Evolutionary conservation across 2,113 vertebrate genomes (phyloP), one percentile per base, ranked within the genome.

Genomic region (Xenopus tropicalis): DNA sequence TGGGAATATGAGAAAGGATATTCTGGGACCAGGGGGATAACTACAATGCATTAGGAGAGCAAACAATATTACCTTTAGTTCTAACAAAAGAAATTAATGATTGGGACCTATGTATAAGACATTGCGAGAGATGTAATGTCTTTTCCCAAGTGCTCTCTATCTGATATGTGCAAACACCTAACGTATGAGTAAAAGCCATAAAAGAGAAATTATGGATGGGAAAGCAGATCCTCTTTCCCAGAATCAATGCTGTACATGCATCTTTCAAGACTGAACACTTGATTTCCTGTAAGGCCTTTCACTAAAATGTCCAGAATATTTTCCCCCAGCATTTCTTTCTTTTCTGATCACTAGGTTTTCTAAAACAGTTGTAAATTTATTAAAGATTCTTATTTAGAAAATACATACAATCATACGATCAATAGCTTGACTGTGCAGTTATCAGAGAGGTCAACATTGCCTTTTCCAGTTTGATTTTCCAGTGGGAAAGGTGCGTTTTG

Each of bases 101-200:
- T 85, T 83, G 81, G 80, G 79, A 85, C 70, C 16, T 11, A 2
- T 84, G 78, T 23, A 70, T 70, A 8, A 0, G 70, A 80, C 79
- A 78, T 70, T 8, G 10, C 1, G 74, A 83, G 75, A 82, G 87
- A 88, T 79, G 70, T 78, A 80, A 86, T 23, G 21, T 62, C 87
- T 85, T 61, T 79, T 84, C 84, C 84, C 37, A 79, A 89, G 86
- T 92, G 88, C 89, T 91, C 89, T 79, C 86, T 85, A 91, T 90
- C 89, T 89, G 87, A 90, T 89, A 88, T 88, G 86, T 86, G 88
- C 90, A 91, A 91, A 93, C 89, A 92, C 90, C 89, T 93, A 82
- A n/a, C 79, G 83, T 86, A 83, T 70, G 77, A 86, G 81, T 79
- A 83, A 85, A 89, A 87, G 89, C 85, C 85, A 87, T 90, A 88